A percentile compares a stretch with the other conserved stretches of the same genome.
phyloP scores from a whole-genome alignment of 2,113 vertebrate species.

The Rhegmatorhina hoffmannsi region DNA sequence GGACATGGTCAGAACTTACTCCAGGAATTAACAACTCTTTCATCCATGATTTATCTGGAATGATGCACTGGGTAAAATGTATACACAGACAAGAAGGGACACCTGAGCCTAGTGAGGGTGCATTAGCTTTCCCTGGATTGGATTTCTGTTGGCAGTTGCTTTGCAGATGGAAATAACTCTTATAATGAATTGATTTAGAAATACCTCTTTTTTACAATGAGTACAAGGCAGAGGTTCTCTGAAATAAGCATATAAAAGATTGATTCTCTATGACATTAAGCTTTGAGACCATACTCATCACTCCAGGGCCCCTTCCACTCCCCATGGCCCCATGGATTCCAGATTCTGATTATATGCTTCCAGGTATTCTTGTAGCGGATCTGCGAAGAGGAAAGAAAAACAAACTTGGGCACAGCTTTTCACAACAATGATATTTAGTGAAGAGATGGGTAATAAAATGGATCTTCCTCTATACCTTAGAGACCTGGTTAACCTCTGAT shows the following conservation, averaged over 20 bases:
- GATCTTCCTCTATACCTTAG: background rate
- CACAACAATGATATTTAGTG: background rate
- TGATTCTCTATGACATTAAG: background rate
- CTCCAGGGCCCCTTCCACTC: constrained; percentile 79
- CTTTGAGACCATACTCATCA: constrained; percentile 62
- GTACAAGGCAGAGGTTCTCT: background rate
- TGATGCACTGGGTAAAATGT: background rate
- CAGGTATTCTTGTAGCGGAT: constrained; percentile 48
- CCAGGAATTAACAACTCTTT: background rate
- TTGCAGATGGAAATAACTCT: background rate
- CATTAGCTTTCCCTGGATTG: background rate
- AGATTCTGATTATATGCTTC: constrained; percentile 73
- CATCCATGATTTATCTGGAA: background rate
- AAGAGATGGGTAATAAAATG: background rate
- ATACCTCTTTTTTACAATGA: background rate
- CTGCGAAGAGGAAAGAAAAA: constrained; percentile 54
- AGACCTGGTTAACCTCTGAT: constrained; percentile 47
- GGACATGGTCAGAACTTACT: background rate
- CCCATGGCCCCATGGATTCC: constrained; percentile 75
- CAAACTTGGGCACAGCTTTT: background rate
- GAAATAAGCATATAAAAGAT: background rate
- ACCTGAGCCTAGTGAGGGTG: background rate
- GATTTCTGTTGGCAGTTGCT: background rate
- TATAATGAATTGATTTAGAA: background rate
- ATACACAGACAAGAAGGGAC: background rate